These are phyloP conservation scores for Carassius carassius DNA, from an alignment of 2,113 vertebrate species.

Conservation along the genomic window DNA sequence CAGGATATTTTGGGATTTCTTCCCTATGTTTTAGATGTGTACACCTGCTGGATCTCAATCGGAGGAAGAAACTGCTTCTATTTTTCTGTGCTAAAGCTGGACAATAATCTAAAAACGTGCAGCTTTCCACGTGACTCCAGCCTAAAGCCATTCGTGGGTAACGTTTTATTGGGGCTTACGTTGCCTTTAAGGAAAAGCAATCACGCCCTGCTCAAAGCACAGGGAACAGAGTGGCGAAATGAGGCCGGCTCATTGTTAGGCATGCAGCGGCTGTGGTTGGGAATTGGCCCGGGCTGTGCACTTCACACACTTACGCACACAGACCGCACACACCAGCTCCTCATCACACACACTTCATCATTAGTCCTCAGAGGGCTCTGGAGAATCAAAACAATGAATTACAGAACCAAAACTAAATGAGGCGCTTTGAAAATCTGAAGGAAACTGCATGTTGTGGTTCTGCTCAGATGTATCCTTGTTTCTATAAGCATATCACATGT, in stretches of 20 bases:
- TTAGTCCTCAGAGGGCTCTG: neutral
- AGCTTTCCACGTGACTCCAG: constrained; percentile 12
- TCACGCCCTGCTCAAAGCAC: constrained; percentile 46
- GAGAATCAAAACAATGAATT: constrained; percentile 22
- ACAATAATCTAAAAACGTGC: neutral
- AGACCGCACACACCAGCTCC: neutral
- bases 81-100: neutral
- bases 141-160: constrained; percentile 46
- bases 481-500: neutral
- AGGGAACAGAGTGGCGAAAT: constrained; percentile 10
- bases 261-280: constrained; percentile 47
- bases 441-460: neutral
- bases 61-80: neutral
- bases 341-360: constrained; percentile 26
- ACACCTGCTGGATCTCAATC: too few relatives aligned
- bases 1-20: neutral
- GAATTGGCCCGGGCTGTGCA: constrained; percentile 33
- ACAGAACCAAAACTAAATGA: neutral
- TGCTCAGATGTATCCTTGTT: neutral
- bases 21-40: too few relatives aligned
- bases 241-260: constrained; percentile 48
- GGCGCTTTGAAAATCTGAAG: neutral
- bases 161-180: constrained; percentile 62
- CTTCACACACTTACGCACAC: constrained; percentile 36
- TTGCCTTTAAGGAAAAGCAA: constrained; percentile 68